Evolutionary conservation across 2,888 invertebrate species (phyloP).

Genomic region (Clepsis dumicolana): DNA sequence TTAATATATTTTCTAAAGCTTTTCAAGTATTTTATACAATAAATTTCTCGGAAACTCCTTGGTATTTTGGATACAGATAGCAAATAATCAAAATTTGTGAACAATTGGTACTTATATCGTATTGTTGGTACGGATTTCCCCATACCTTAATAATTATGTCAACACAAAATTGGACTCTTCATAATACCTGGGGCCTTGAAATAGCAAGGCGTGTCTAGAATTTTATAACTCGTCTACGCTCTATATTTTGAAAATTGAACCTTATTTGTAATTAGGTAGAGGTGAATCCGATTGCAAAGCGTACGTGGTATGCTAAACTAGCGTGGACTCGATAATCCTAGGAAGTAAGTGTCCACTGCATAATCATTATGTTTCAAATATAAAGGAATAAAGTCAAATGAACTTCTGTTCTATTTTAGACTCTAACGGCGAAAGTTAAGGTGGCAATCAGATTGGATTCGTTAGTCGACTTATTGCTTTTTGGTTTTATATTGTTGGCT

Average conservation of each 20-base stretch:
- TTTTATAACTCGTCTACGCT: conserved; percentile 3
- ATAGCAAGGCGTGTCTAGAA: conserved; percentile 33
- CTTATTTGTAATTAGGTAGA: conserved; percentile 1
- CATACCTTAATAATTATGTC: conserved; percentile 21
- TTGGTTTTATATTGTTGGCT: neutral
- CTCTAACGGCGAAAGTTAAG: neutral
- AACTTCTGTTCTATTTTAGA: neutral
- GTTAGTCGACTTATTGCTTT: conserved; percentile 1
- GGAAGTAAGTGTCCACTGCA: conserved; percentile 31
- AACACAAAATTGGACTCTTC: conserved; percentile 28
- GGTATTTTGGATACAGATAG: too few relatives aligned
- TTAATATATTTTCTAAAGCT: too few relatives aligned
- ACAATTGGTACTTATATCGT: too few relatives aligned
- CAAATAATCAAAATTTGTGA: too few relatives aligned
- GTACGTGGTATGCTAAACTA: conserved; percentile 3
- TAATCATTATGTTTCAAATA: neutral
- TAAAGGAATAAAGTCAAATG: neutral
- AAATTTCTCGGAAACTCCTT: too few relatives aligned
- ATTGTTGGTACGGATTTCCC: neutral
- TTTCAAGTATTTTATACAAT: too few relatives aligned
- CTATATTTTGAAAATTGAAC: conserved; percentile 3
- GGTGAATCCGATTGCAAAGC: neutral
- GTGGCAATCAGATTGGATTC: neutral
- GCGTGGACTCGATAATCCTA: conserved; percentile 28
- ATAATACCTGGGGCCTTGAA: conserved; percentile 25